phyloP scores from a whole-genome alignment of 2,797 vertebrate genomes.

The Cyprinodon diabolis region DNA sequence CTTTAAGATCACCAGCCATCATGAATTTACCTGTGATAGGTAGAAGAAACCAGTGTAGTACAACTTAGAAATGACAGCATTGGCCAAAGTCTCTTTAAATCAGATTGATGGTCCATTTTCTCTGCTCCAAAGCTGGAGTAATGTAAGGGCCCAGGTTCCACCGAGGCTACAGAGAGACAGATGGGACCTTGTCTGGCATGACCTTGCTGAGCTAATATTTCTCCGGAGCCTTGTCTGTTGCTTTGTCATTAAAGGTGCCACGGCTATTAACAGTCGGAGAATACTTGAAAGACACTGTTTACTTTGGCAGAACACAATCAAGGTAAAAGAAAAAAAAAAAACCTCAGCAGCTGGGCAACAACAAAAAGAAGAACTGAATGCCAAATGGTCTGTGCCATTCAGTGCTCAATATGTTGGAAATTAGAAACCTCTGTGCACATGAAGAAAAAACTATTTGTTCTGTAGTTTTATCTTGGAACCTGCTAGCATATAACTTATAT shows the following conservation, averaged over 20 bases:
- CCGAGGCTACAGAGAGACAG: slow-evolving; percentile 76
- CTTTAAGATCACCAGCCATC: slow-evolving; percentile 57
- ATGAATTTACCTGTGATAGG: slow-evolving; percentile 67
- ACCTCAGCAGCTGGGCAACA: slow-evolving; percentile 34
- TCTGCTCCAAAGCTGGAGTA: slow-evolving; percentile 70
- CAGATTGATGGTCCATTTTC: slow-evolving; percentile 82
- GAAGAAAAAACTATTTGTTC: neutral
- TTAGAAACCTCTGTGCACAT: neutral
- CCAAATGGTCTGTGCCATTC: slow-evolving; percentile 28
- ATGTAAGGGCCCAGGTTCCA: slow-evolving; percentile 72
- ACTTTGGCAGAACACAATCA: slow-evolving; percentile 60
- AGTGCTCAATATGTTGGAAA: slow-evolving; percentile 8
- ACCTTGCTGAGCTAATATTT: slow-evolving; percentile 81
- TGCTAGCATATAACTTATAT: neutral
- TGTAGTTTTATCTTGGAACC: neutral
- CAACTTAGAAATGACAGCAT: slow-evolving; percentile 64
- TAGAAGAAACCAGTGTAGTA: slow-evolving; percentile 66
- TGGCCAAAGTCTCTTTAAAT: slow-evolving; percentile 69
- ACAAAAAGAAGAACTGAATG: slow-evolving; percentile 45
- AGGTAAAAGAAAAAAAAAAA: slow-evolving; percentile 32
- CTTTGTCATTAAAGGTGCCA: slow-evolving; percentile 76
- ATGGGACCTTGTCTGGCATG: slow-evolving; percentile 79
- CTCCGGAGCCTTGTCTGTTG: slow-evolving; percentile 73
- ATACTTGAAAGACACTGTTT: slow-evolving; percentile 72
- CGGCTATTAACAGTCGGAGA: slow-evolving; percentile 70